These are phyloP conservation scores for Silurus lanzhouensis DNA, from an alignment of 2,797 vertebrate species.

Conservation along the genomic window DNA sequence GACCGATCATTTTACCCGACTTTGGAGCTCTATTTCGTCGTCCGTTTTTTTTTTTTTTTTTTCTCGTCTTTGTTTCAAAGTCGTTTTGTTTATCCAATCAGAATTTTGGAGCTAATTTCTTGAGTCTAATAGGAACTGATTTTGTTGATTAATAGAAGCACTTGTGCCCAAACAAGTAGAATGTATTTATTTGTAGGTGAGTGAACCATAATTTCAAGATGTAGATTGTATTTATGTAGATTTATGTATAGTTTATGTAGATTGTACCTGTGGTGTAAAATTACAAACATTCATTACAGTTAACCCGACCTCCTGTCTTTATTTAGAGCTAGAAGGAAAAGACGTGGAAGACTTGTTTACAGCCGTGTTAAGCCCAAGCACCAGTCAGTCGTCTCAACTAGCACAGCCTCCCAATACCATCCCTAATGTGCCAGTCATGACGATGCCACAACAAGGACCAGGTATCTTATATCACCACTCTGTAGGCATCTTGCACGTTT, in stretches of 20 bases:
- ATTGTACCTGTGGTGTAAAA: not conserved
- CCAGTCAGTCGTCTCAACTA: slow-evolving; percentile 73
- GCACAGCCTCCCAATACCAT: slow-evolving; percentile 68
- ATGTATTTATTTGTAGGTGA: not conserved
- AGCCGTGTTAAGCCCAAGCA: slow-evolving; percentile 87
- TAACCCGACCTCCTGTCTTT: not conserved
- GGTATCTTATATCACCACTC: slow-evolving; percentile 62
- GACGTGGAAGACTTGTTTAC: slow-evolving; percentile 97
- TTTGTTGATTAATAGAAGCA: not conserved
- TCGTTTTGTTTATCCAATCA: no score
- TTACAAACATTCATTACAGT: no score
- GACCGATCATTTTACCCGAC: no score
- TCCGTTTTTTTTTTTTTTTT: no score
- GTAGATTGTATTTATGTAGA: no score
- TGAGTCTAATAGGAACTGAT: not conserved
- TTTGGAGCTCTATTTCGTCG: no score
- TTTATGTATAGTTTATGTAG: not conserved
- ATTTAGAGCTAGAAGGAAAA: slow-evolving; percentile 90
- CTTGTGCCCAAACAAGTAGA: not conserved
- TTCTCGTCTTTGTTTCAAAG: no score
- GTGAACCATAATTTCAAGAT: no score
- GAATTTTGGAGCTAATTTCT: no score
- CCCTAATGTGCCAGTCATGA: slow-evolving; percentile 62
- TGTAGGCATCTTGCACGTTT: not conserved
- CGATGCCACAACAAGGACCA: slow-evolving; percentile 74